Conservation (phyloP, 1,140 invertebrate species). For the Sminthurides bifidus region DNA sequence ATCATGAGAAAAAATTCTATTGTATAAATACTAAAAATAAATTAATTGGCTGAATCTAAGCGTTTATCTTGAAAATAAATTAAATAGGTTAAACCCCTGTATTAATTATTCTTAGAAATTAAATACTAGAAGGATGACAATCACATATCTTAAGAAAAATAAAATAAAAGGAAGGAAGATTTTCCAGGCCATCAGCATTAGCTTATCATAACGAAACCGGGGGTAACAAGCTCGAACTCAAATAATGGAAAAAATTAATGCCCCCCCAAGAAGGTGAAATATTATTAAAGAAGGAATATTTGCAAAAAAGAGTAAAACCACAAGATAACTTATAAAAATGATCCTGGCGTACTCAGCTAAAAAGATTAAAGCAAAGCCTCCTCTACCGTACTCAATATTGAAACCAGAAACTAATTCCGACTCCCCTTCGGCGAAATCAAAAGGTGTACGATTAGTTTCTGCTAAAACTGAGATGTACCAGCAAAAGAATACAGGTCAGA, state of each 20-base stretch:
- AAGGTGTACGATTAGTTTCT: constrained; percentile 59
- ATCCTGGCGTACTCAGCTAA: constrained; percentile 55
- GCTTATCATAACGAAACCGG: constrained; percentile 31
- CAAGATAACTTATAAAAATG: constrained; percentile 49
- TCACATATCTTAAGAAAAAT: constrained; percentile 15
- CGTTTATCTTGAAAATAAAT: constrained; percentile 53
- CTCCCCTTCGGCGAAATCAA: constrained; percentile 65
- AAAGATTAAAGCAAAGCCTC: constrained; percentile 59
- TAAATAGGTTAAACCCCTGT: constrained; percentile 39
- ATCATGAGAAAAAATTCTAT: constrained; percentile 42
- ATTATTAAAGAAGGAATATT: background rate
- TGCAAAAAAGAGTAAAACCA: constrained; percentile 44
- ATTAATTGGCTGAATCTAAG: constrained; percentile 42
- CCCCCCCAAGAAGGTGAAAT: constrained; percentile 2
- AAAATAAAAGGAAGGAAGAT: constrained; percentile 24
- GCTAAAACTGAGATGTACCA: constrained; percentile 49
- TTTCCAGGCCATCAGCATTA: constrained; percentile 31
- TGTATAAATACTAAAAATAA: constrained; percentile 38
- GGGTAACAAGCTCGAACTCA: constrained; percentile 24
- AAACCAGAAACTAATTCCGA: constrained; percentile 62
- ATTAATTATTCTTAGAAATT: constrained; percentile 12
- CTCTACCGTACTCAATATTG: constrained; percentile 58
- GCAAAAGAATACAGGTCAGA: constrained; percentile 42
- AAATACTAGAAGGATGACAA: constrained; percentile 5
- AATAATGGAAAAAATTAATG: constrained; percentile 24